Base-by-base conservation (phyloP, 2,113 vertebrate species). In the Podiceps cristatus region DNA sequence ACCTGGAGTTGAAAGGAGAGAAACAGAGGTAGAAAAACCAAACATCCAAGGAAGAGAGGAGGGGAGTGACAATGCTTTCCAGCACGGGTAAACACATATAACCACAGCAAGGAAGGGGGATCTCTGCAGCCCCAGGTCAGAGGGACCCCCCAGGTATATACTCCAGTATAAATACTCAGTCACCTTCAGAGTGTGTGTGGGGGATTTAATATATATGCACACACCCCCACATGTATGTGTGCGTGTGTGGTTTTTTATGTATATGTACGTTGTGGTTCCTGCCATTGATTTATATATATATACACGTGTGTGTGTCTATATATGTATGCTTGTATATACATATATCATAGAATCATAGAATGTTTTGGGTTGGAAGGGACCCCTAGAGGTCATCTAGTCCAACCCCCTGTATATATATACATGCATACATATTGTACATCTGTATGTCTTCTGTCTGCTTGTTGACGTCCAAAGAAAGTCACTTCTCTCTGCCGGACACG, bases 171-270 rank as follows among this genome's bases (percentile, higher is more conserved):
- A 78, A 75, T 20, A 17, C 10, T 29, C 8, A 18, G 4, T 79
- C 47, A 4, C 5, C 50, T 77, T 66, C 14, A 7, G 2, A 3
- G 8, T 37, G 7, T 31, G 10, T 3, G 0, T 53, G 6, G 31
- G 5, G n/a, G 2, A 29, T n/a, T 42, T 23, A 28, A 35, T 19
- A 28, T 33, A 5, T 16, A 44, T n/a, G n/a, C 13, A 25, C 49
- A 50, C 49, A 50, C 49, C 23, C 49, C 23, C 49, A 37, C 37
- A 37, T 9, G 37, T 16, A 5, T 8, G 1, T 24, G 2, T 35
- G 0, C 28, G 3, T 23, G 9, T 15, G 13, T 8, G 24, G 33
- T 18, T 17, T 7, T 23, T 35, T 59, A 62, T 31, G 18, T 24
- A 12, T 17, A 45, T 8, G 5, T 53, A 28, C 9, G 24, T 9